phyloP scores from a whole-genome alignment of 2,113 vertebrate genomes.

The Notarius lentiginosus region DNA sequence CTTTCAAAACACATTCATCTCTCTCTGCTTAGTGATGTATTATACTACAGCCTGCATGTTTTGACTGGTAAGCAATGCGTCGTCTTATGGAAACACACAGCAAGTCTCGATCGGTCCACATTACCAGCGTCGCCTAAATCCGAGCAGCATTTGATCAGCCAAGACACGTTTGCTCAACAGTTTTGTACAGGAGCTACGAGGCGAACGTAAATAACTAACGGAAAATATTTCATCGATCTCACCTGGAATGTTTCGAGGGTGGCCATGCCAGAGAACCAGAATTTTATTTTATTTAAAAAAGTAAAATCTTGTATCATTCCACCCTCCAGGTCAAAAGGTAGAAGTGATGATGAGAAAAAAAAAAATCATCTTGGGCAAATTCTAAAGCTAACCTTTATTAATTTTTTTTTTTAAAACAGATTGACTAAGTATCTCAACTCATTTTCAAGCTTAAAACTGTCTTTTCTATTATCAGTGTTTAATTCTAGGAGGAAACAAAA shows the following conservation, averaged over 20 bases:
- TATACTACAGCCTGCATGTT: constrained; percentile 5
- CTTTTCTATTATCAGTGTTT: neutral
- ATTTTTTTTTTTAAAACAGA: neutral
- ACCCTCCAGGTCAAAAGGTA: neutral
- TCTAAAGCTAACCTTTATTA: neutral
- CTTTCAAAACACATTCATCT: neutral
- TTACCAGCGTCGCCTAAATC: neutral
- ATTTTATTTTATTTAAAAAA: neutral
- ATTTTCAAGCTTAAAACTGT: neutral
- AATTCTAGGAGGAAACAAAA: neutral
- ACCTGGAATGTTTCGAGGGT: neutral
- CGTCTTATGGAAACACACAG: constrained; percentile 9
- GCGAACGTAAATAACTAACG: neutral
- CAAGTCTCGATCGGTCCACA: neutral
- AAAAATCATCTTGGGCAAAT: neutral
- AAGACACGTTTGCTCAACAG: neutral
- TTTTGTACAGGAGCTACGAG: neutral
- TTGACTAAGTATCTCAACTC: neutral
- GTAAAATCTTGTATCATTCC: neutral
- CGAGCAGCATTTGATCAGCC: neutral
- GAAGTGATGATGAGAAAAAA: neutral
- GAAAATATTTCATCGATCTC: neutral
- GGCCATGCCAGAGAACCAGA: neutral
- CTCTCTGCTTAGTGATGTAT: neutral
- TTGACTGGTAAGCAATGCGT: neutral